A percentile compares a stretch with the other conserved stretches of the same genome.
phyloP scores from a whole-genome alignment of 2,888 invertebrate species.

The Ligdia adustata region DNA sequence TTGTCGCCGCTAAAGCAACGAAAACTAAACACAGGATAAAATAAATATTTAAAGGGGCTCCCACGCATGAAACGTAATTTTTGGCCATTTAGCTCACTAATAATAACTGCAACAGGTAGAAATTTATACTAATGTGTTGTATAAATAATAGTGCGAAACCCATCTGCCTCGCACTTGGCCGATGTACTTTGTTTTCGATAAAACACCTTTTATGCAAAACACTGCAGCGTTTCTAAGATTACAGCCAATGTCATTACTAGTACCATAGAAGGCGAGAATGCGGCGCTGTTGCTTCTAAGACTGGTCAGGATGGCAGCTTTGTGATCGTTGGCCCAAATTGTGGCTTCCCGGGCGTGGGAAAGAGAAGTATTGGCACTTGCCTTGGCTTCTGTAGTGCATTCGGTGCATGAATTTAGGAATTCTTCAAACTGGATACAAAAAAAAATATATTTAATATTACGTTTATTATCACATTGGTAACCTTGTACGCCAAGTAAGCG shows the following conservation, averaged over 20 bases:
- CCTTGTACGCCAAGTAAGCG: no score
- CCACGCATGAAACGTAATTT: no score
- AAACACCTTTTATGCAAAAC: constrained; percentile 12
- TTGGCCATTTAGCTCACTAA: no score
- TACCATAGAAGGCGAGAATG: constrained; percentile 44
- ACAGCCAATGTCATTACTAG: constrained; percentile 27
- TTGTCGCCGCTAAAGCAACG: no score
- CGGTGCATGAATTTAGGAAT: constrained; percentile 56
- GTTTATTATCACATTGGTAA: no score
- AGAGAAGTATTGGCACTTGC: constrained; percentile 45
- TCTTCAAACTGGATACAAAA: constrained; percentile 61
- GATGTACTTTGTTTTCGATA: neutral
- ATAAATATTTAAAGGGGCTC: no score
- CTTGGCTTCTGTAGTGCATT: constrained; percentile 50
- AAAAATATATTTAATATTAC: neutral
- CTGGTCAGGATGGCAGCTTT: constrained; percentile 51
- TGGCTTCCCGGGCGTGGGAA: constrained; percentile 39
- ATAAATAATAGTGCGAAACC: no score
- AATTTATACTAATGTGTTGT: no score
- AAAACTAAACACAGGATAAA: no score
- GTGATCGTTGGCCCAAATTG: constrained; percentile 61
- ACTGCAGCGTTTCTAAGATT: constrained; percentile 10
- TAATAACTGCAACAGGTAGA: no score
- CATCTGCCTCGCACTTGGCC: neutral
- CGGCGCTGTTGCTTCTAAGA: constrained; percentile 45